Percentiles rank a stretch among this genome's conserved stretches.
Conservation (phyloP, 1,140 invertebrate species). For the Dolichoris vasculosae region DNA sequence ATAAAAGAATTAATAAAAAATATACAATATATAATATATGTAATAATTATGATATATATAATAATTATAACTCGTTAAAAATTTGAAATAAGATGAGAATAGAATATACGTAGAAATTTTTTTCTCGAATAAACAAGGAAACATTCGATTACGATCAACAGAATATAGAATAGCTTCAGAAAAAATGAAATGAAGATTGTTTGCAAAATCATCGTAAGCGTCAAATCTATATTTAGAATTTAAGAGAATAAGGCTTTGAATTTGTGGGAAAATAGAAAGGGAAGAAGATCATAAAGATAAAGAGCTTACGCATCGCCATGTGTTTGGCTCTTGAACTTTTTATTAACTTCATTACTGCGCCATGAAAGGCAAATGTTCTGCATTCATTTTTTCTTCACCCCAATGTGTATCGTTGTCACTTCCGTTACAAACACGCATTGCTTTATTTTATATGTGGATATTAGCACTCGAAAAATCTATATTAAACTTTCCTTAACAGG, state of each 20-base stretch:
- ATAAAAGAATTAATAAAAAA: too few species aligned
- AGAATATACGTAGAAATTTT: too few species aligned
- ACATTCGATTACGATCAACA: too few species aligned
- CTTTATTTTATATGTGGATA: slow-evolving; percentile 17
- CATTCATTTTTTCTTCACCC: slow-evolving; percentile 53
- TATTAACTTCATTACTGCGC: slow-evolving; percentile 45
- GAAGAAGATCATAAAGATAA: slow-evolving; percentile 11
- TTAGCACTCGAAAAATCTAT: neutral
- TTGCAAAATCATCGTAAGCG: neutral
- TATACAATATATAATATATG: too few species aligned
- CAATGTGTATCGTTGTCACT: slow-evolving; percentile 55
- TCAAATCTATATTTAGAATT: slow-evolving; percentile 22
- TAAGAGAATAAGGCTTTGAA: neutral
- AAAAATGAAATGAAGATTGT: neutral
- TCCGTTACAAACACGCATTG: slow-evolving; percentile 53
- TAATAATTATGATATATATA: too few species aligned
- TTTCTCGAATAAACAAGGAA: too few species aligned
- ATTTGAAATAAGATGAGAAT: too few species aligned
- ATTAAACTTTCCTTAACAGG: slow-evolving; percentile 21
- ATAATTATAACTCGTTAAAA: too few species aligned
- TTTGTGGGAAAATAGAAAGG: slow-evolving; percentile 25
- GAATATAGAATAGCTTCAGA: too few species aligned
- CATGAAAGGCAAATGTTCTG: slow-evolving; percentile 55
- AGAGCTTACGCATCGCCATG: slow-evolving; percentile 63
- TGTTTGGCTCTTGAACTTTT: slow-evolving; percentile 62